Evolutionary conservation across 1,140 invertebrate species (phyloP).

Genomic region (Caenorhabditis briggsae): DNA sequence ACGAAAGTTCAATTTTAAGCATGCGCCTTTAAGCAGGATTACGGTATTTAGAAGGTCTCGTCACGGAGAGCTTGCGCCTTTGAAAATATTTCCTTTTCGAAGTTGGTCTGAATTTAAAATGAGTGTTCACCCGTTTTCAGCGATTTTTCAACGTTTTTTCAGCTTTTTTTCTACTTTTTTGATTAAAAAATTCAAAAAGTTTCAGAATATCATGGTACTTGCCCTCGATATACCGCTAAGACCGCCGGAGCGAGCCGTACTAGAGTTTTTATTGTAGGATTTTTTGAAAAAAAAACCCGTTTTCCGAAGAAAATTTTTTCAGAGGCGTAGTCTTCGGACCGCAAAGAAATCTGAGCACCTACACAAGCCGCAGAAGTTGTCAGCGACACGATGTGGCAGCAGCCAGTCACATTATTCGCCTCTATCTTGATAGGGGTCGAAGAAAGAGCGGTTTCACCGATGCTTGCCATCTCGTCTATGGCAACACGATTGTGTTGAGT

Average conservation of each 20-base stretch:
- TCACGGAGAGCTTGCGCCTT: too few species aligned
- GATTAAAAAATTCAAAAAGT: too few species aligned
- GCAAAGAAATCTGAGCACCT: neutral
- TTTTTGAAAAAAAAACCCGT: neutral
- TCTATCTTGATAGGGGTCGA: too few species aligned
- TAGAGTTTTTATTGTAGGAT: conserved; percentile 11
- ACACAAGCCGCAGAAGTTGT: neutral
- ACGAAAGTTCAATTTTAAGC: too few species aligned
- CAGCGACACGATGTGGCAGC: neutral
- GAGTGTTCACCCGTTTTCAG: too few species aligned
- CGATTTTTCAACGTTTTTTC: neutral
- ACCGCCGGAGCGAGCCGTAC: conserved; percentile 1
- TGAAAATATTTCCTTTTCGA: too few species aligned
- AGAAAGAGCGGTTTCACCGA: neutral
- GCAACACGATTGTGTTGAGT: conserved; percentile 28
- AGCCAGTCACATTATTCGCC: neutral
- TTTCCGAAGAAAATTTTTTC: neutral
- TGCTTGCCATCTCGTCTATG: conserved; percentile 3
- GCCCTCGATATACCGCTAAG: conserved; percentile 5
- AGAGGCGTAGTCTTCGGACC: conserved; percentile 17
- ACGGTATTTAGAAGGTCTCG: too few species aligned
- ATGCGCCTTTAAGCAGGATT: too few species aligned
- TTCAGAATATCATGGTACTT: neutral
- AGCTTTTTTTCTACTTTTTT: neutral
- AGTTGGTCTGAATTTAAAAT: too few species aligned